A percentile compares a stretch with the other conserved stretches of the same genome.
Conservation (phyloP, 2,113 vertebrate genomes). For the Malurus alboscapulatus region DNA sequence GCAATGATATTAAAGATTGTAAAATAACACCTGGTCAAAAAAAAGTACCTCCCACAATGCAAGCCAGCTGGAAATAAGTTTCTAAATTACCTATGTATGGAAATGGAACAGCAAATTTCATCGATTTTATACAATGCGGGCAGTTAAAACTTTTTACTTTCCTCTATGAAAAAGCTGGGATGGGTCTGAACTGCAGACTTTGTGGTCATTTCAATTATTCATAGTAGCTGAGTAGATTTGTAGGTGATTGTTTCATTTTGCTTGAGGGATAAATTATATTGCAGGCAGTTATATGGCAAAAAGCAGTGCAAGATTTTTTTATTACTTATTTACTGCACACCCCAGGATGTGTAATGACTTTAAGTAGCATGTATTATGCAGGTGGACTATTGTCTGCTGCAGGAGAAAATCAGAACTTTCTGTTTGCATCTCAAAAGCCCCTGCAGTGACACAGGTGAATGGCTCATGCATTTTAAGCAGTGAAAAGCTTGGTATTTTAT, state of each 20-base stretch:
- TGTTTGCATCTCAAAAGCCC: neutral
- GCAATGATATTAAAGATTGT: neutral
- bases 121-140: neutral
- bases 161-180: neutral
- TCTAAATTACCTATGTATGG: neutral
- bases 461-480: neutral
- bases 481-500: neutral
- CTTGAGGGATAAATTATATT: slow-evolving; percentile 36
- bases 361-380: slow-evolving; percentile 14
- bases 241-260: slow-evolving; percentile 45
- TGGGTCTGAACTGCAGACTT: slow-evolving; percentile 1
- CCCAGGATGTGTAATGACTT: slow-evolving; percentile 19
- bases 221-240: slow-evolving; percentile 11
- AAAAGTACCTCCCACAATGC: neutral
- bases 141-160: neutral
- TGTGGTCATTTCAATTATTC: slow-evolving; percentile 47
- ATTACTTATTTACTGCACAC: slow-evolving; percentile 48
- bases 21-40: neutral
- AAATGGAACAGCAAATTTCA: neutral
- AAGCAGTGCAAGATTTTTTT: neutral
- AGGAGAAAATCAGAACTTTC: slow-evolving; percentile 13
- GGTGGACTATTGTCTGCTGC: neutral
- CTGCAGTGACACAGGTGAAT: neutral
- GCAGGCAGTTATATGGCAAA: neutral
- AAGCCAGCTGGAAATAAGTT: neutral